Conservation (phyloP, 2,797 vertebrate genomes). For the Rhabdophis nuchalis region DNA sequence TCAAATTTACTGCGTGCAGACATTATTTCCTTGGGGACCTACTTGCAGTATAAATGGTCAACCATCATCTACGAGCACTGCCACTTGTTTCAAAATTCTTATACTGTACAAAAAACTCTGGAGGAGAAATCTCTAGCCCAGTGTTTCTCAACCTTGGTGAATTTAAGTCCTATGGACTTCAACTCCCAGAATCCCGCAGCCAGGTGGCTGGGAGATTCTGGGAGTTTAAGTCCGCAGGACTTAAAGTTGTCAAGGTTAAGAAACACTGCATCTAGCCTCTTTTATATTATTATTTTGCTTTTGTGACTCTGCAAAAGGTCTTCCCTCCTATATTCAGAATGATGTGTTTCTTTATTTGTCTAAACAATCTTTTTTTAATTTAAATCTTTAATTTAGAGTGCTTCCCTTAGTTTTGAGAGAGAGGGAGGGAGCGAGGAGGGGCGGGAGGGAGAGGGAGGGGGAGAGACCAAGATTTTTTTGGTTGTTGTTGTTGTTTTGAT, state of each 20-base stretch:
- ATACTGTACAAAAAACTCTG: background rate
- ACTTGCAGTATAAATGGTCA: background rate
- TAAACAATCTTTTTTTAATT: constrained; percentile 1
- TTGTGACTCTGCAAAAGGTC: background rate
- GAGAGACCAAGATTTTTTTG: background rate
- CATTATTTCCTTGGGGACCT: background rate
- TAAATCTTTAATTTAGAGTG: background rate
- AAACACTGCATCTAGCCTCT: no score
- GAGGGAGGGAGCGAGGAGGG: background rate
- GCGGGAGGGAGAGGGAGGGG: background rate
- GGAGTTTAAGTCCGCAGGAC: no score
- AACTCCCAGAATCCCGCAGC: no score
- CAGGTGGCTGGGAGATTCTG: no score
- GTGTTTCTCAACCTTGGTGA: no score
- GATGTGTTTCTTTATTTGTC: background rate
- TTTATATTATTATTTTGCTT: background rate
- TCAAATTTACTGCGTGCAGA: background rate
- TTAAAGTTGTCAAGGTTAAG: no score
- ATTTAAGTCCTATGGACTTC: no score
- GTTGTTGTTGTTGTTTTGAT: constrained; percentile 9
- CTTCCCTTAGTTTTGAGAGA: background rate
- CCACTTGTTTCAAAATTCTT: background rate
- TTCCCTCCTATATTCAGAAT: background rate
- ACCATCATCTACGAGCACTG: background rate
- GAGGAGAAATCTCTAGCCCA: background rate